Evolutionary conservation across 2,113 vertebrate genomes (phyloP), one percentile per base, ranked within the genome.

Genomic region (Takifugu bimaculatus): DNA sequence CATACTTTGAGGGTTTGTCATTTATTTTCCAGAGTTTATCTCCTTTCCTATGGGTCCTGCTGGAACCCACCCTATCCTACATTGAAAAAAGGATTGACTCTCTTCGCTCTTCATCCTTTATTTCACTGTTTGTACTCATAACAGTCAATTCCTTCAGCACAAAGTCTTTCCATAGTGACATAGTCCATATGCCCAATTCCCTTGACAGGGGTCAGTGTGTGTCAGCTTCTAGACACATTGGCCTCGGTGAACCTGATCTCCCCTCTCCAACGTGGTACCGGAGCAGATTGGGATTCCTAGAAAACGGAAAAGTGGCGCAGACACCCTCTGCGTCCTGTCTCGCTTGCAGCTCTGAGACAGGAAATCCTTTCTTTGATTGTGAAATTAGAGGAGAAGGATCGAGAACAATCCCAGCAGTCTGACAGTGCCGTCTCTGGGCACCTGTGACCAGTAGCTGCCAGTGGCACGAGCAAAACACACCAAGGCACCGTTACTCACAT

Each of bases 341-440:
- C 57, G 14, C 74, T 72, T 48, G 54, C 78, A 56, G 6, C 50
- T 74, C 75, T 26, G 64, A 87, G 82, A 86, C 88, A 91, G 89
- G 89, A 91, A 90, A 90, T 91, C 89, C 87, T 87, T 53, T 70
- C 65, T 90, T 90, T 90, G 80, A 89, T 85, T 88, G 54, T 70
- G 74, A 80, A 83, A 78, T 56, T 47, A 85, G 66, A 39, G 55
- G 62, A 68, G 70, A 65, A 68, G 28, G 64, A 58, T 63, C 39
- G 26, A 74, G 70, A 87, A 88, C 70, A 80, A 80, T 75, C 60
- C 39, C 58, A 49, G 39, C 42, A 48, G 67, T 35, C 61, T 4
- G 15, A 28, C 2, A n/a, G 4, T 77, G 60, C 55, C 57, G 43
- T 65, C 50, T 59, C 60, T 70, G 35, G 35, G 49, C 58, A 72